Conservation (phyloP, 2,888 invertebrate species). For the Eristalis arbustorum region DNA sequence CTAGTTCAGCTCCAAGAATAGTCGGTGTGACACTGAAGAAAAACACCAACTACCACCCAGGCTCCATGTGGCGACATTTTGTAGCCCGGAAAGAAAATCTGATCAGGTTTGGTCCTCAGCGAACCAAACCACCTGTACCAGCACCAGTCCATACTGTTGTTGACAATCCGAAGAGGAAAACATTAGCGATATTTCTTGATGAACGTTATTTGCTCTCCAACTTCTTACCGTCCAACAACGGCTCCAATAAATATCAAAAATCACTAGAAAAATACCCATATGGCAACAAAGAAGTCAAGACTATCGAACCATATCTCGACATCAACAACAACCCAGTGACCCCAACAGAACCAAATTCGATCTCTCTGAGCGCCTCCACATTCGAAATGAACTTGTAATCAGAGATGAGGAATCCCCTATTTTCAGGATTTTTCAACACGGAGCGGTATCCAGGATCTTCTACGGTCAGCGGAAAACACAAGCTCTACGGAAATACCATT, state of each 20-base stretch:
- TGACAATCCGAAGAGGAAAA: too few relatives aligned
- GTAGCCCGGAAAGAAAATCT: not conserved
- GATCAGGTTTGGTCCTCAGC: too few relatives aligned
- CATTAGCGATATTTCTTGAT: too few relatives aligned
- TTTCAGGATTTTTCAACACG: not conserved
- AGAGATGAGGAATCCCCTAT: not conserved
- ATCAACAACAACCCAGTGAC: not conserved
- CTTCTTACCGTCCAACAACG: too few relatives aligned
- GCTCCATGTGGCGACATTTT: not conserved
- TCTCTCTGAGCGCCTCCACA: not conserved
- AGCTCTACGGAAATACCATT: too few relatives aligned
- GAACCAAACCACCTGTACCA: not conserved
- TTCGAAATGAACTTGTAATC: not conserved
- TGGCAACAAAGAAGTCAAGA: not conserved
- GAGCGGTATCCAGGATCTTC: too few relatives aligned
- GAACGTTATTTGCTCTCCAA: too few relatives aligned
- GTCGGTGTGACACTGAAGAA: not conserved
- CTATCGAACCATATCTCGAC: not conserved
- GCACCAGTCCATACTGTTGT: too few relatives aligned
- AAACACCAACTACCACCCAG: not conserved
- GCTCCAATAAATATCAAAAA: too few relatives aligned
- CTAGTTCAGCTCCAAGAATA: not conserved
- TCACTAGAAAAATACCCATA: too few relatives aligned
- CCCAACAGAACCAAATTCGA: not conserved
- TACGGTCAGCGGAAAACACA: too few relatives aligned